Conservation (phyloP, 2,797 vertebrate genomes). For the Parambassis ranga region DNA sequence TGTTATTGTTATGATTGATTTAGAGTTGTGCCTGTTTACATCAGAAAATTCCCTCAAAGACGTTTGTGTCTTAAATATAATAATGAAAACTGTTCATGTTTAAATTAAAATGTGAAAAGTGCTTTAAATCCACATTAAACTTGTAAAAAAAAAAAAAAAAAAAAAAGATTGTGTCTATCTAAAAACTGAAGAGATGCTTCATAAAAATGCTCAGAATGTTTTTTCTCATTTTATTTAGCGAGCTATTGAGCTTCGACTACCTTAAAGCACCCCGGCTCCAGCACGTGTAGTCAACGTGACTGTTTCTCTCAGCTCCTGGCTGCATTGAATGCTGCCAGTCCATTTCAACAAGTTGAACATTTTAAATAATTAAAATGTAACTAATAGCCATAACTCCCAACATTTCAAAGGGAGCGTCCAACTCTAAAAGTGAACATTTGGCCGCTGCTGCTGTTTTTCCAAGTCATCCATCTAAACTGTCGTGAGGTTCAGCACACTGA, state of each 20-base stretch:
- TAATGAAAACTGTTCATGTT: too few relatives aligned
- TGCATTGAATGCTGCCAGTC: constrained; percentile 18
- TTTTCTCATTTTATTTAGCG: neutral
- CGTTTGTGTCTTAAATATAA: too few relatives aligned
- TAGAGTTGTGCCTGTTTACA: too few relatives aligned
- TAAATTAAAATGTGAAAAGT: too few relatives aligned
- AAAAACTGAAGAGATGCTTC: neutral
- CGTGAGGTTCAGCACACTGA: constrained; percentile 34
- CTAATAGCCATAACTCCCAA: constrained; percentile 52
- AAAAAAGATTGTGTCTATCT: neutral
- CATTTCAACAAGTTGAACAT: constrained; percentile 57
- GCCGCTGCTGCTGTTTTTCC: constrained; percentile 46
- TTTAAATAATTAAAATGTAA: constrained; percentile 74
- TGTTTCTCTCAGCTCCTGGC: constrained; percentile 2
- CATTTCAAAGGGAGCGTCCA: constrained; percentile 28
- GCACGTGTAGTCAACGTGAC: constrained; percentile 22
- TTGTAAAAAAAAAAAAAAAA: neutral
- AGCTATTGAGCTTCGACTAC: neutral
- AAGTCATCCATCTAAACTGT: constrained; percentile 46
- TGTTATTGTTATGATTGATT: neutral
- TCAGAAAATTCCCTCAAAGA: too few relatives aligned
- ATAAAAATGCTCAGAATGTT: neutral
- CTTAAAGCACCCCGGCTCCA: constrained; percentile 15
- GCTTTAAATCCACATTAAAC: neutral
- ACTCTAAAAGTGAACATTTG: constrained; percentile 52